A percentile compares a stretch with the other conserved stretches of the same genome.
phyloP scores from a whole-genome alignment of 64 coral and sea anemone species.

The Trachythela sp. region DNA sequence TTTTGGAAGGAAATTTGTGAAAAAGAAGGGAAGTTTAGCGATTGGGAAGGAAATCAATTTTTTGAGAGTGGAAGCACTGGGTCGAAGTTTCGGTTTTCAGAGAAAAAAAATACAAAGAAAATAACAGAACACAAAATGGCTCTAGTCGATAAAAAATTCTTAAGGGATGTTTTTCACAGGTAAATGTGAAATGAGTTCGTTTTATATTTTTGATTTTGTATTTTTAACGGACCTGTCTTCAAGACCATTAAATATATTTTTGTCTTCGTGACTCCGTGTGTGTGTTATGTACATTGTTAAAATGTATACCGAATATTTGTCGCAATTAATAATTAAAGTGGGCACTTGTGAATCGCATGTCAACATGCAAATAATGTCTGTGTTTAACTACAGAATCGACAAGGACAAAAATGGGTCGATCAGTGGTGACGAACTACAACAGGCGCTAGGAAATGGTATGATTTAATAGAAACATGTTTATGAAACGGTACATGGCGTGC shows the following conservation, averaged over 20 bases:
- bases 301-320: background rate
- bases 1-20: too few relatives aligned
- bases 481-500: background rate
- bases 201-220: too few relatives aligned
- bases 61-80: too few relatives aligned
- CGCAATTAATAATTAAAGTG: background rate
- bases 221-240: background rate
- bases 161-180: conserved; percentile 66
- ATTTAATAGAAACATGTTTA: background rate
- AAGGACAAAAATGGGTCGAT: conserved; percentile 81
- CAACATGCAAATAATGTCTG: too few relatives aligned
- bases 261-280: too few relatives aligned
- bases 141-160: conserved; percentile 64
- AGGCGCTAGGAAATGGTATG: conserved; percentile 85
- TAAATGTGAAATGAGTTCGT: conserved; percentile 34
- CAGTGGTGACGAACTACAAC: conserved; percentile 65
- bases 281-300: too few relatives aligned
- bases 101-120: background rate
- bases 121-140: conserved; percentile 32
- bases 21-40: too few relatives aligned
- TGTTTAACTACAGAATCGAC: conserved; percentile 71
- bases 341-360: too few relatives aligned
- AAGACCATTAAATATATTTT: too few relatives aligned
- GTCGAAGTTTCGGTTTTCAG: too few relatives aligned
- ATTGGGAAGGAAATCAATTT: too few relatives aligned